Conservation (phyloP, 2,888 invertebrate genomes). For the Agrilus cyanescens region DNA sequence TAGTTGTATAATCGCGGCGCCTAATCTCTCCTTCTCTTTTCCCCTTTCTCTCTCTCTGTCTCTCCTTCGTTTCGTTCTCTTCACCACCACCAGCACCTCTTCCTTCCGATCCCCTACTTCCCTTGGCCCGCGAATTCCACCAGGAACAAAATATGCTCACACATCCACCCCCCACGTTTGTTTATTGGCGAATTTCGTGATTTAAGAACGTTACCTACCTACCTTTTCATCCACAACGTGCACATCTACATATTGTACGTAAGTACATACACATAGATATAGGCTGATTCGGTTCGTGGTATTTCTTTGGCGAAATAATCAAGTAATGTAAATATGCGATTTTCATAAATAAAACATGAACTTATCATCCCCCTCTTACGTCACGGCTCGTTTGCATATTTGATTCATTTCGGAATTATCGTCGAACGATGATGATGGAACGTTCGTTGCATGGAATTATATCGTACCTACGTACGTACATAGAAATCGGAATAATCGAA, state of each 20-base stretch:
- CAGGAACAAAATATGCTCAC: too few relatives aligned
- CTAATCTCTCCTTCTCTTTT: background rate
- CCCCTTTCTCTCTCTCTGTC: background rate
- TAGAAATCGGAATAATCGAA: too few relatives aligned
- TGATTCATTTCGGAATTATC: conserved; percentile 29
- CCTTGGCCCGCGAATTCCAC: too few relatives aligned
- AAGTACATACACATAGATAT: background rate
- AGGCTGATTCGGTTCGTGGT: conserved; percentile 4
- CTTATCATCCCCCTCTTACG: conserved; percentile 21
- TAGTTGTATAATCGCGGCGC: conserved; percentile 14
- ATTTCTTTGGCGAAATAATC: conserved; percentile 30
- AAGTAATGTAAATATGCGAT: conserved; percentile 35
- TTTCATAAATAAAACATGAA: conserved; percentile 37
- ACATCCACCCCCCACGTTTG: too few relatives aligned
- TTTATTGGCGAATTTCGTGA: conserved; percentile 26
- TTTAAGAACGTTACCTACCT: conserved; percentile 28
- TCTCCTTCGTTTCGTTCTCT: background rate
- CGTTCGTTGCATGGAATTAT: conserved; percentile 22
- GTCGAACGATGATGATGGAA: conserved; percentile 20
- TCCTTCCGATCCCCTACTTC: too few relatives aligned
- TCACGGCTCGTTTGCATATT: conserved; percentile 29
- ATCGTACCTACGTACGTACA: too few relatives aligned
- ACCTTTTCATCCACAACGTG: conserved; percentile 18
- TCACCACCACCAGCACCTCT: too few relatives aligned
- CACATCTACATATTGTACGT: conserved; percentile 6